Conservation (phyloP, 64 coral and sea anemone species). For the Astreopora myriophthalma region DNA sequence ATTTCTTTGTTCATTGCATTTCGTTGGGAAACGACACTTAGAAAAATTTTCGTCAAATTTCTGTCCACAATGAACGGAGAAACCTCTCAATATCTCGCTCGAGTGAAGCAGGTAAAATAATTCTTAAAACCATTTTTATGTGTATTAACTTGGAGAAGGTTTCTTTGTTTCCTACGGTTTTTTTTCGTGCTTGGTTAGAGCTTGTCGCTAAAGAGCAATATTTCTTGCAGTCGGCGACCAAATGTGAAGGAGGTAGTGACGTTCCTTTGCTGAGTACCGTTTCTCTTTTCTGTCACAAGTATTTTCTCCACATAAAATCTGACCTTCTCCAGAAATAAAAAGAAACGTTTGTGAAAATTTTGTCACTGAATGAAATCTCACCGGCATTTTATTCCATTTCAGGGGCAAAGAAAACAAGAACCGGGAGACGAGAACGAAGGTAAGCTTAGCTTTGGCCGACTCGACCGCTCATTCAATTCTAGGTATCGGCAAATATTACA, state of each 20-base stretch:
- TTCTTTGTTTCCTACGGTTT: constrained; percentile 3
- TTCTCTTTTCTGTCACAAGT: constrained; percentile 32
- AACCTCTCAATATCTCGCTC: neutral
- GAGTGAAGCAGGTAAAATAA: constrained; percentile 49
- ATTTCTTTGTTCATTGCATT: constrained; percentile 65
- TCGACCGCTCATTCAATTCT: constrained; percentile 17
- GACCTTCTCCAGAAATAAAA: neutral
- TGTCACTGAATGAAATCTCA: neutral
- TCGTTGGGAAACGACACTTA: constrained; percentile 72
- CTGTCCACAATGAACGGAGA: constrained; percentile 69
- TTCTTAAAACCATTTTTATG: constrained; percentile 3
- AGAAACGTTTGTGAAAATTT: neutral
- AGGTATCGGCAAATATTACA: neutral
- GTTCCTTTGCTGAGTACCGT: constrained; percentile 29
- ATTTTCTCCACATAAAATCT: neutral
- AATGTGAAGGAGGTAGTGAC: constrained; percentile 8
- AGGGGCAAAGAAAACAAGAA: constrained; percentile 40
- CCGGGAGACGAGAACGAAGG: constrained; percentile 33
- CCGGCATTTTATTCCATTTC: constrained; percentile 1
- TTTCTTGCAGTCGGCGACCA: constrained; percentile 53
- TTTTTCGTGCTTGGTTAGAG: constrained; percentile 40
- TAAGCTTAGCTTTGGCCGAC: neutral
- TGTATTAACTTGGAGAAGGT: neutral
- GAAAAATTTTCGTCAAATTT: constrained; percentile 66
- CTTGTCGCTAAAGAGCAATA: constrained; percentile 6